Evolutionary conservation across 1,140 invertebrate genomes (phyloP).

Genomic region (Ditylenchus dipsaci): DNA sequence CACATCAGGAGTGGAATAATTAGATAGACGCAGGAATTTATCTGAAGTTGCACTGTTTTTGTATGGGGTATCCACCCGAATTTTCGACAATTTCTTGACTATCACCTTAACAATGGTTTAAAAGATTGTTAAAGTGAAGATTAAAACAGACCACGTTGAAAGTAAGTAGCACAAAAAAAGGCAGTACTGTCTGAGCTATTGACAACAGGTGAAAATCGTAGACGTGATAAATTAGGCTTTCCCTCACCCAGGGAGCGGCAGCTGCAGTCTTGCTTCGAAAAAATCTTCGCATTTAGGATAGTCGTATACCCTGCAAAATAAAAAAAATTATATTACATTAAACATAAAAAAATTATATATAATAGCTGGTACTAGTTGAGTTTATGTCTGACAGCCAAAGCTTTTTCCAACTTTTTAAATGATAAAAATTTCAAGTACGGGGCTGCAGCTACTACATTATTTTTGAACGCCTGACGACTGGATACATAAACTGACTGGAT

Average conservation of each 20-base stretch:
- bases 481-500: too few relatives aligned
- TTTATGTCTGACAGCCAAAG: too few relatives aligned
- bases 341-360: too few relatives aligned
- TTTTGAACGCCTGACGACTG: too few relatives aligned
- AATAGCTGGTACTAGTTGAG: too few relatives aligned
- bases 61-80: not conserved
- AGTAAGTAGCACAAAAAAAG: constrained; percentile 46
- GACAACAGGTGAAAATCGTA: constrained; percentile 52
- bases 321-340: too few relatives aligned
- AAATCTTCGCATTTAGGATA: constrained; percentile 37
- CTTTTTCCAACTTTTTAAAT: too few relatives aligned
- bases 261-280: constrained; percentile 33
- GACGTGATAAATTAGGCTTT: constrained; percentile 24
- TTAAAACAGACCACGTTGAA: constrained; percentile 43
- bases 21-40: not conserved
- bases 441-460: too few relatives aligned
- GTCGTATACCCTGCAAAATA: constrained; percentile 17
- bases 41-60: constrained; percentile 1
- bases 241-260: constrained; percentile 27
- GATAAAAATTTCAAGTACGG: too few relatives aligned
- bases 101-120: not conserved
- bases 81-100: not conserved
- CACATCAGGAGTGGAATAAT: not conserved
- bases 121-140: too few relatives aligned
- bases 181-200: constrained; percentile 50